Base-by-base conservation (phyloP, 2,888 invertebrate genomes). In the Diabrotica balteata region DNA sequence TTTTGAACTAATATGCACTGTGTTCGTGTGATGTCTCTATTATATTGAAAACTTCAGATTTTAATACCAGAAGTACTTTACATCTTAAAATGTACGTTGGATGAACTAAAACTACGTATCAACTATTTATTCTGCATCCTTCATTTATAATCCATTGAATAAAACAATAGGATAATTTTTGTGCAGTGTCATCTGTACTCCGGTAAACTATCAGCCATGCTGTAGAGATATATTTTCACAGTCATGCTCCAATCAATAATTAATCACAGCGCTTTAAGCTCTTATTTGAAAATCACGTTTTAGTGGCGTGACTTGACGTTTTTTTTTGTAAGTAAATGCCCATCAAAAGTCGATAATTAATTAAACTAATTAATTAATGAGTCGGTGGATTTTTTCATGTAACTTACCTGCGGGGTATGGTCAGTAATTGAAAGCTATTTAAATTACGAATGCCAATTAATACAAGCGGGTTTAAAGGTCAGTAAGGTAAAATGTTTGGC, bases 301-400 rank as follows among this genome's bases (percentile, higher is more conserved):
- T 63, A 69, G 57, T 59, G 53, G 63, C 68, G 71, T 75, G 75
- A 73, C 72, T 70, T 17, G 67, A 61, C 73, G 68, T 45, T 53
- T 58, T 71, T 73, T 71, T 60, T 68, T 72, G 32, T 64, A 66
- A 72, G 72, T 73, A 73, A 73, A 74, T 71, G 74, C 71, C 74
- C 67, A 75, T 75, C 73, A 73, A 77, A 72, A 74, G 68, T 71
- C 70, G 66, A 73, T 77, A 76, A 77, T 75, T 77, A 77, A 73
- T 74, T 72, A 70, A 66, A 68, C 75, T 75, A 77, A 78, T 79
- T 78, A 76, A 74, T 77, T 76, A 75, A 78, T 77, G 74, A 75
- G 73, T 68, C 71, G 69, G 76, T 76, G 72, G 76, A 76, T 71
- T 63, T 63, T 63, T 63, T 55, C 55, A 62, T 60, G 65, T 54